Percentiles rank a stretch among this genome's conserved stretches.
These are phyloP conservation scores for Eupithecia subumbrata DNA, from an alignment of 2,888 invertebrate species.

Conservation along the genomic window DNA sequence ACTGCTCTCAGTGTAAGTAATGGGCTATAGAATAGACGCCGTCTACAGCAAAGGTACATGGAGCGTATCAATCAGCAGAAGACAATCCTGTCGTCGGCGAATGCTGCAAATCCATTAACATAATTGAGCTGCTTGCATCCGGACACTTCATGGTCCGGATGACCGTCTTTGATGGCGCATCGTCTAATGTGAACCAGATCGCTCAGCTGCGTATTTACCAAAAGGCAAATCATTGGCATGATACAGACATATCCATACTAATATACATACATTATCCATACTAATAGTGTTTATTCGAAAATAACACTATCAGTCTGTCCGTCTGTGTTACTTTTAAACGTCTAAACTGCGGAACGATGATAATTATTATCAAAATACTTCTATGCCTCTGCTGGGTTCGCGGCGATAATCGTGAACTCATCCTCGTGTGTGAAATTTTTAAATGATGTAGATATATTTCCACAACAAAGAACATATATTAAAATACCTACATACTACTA, in stretches of 20 bases:
- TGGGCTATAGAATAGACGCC: slow-evolving; percentile 34
- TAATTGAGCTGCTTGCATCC: slow-evolving; percentile 79
- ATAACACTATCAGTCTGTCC: too few relatives aligned
- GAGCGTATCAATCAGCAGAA: slow-evolving; percentile 67
- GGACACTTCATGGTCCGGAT: slow-evolving; percentile 72
- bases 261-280: background rate
- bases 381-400: background rate
- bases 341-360: slow-evolving; percentile 1
- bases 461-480: too few relatives aligned
- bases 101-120: slow-evolving; percentile 76
- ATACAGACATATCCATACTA: background rate
- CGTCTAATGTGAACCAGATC: slow-evolving; percentile 68
- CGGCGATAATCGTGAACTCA: background rate
- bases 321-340: too few relatives aligned
- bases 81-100: slow-evolving; percentile 64
- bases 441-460: background rate
- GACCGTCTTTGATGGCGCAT: slow-evolving; percentile 76
- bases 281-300: background rate
- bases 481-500: too few relatives aligned
- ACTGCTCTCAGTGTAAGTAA: slow-evolving; percentile 8
- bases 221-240: slow-evolving; percentile 47
- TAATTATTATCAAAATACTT: background rate
- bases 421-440: background rate
- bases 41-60: slow-evolving; percentile 52
- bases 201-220: slow-evolving; percentile 74